These are phyloP conservation scores for Musca domestica DNA, from an alignment of 1,140 invertebrate species.

Conservation along the genomic window DNA sequence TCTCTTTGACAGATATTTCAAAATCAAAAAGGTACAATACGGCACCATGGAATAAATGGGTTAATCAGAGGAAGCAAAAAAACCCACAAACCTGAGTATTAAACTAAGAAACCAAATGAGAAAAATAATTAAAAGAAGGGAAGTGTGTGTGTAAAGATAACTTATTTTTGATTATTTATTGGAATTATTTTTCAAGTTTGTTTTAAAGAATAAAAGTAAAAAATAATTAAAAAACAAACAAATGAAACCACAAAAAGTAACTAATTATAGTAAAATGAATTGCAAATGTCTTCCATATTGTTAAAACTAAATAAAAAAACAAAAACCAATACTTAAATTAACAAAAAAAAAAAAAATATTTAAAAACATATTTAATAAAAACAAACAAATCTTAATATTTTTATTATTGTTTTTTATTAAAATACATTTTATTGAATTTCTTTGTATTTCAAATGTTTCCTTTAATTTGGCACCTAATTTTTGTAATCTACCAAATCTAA, in stretches of 20 bases:
- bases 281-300: constrained; percentile 52
- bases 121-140: constrained; percentile 14
- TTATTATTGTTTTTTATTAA: neutral
- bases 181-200: constrained; percentile 4
- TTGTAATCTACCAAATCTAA: constrained; percentile 1
- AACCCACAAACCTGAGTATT: neutral
- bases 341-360: constrained; percentile 6
- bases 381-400: neutral
- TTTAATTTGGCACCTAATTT: neutral
- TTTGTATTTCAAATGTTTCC: constrained; percentile 6
- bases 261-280: constrained; percentile 31
- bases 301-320: constrained; percentile 41
- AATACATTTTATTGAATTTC: constrained; percentile 11
- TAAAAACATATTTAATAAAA: neutral
- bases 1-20: constrained; percentile 67
- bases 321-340: constrained; percentile 27
- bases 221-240: neutral
- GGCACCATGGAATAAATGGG: constrained; percentile 83
- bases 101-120: constrained; percentile 8
- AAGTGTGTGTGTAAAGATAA: constrained; percentile 13
- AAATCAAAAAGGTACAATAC: constrained; percentile 87
- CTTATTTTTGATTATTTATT: constrained; percentile 19
- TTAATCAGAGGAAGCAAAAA: neutral
- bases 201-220: constrained; percentile 1
- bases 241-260: constrained; percentile 10